Conservation (phyloP, 2,113 vertebrate species). For the Ciconia boyciana region DNA sequence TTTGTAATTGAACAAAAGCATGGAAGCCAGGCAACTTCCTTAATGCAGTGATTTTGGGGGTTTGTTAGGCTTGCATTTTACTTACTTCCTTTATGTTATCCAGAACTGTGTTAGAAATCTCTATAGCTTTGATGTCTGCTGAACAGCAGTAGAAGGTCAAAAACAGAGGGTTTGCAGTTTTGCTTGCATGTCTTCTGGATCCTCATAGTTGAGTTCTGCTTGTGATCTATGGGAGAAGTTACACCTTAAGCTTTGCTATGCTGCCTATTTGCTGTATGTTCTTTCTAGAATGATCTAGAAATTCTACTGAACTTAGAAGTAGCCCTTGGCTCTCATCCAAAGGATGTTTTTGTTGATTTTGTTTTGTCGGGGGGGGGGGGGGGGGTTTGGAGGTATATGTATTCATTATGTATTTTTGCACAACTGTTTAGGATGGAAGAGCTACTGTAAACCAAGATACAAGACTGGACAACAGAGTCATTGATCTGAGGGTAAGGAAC, state of each 20-base stretch:
- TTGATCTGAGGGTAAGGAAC: constrained; percentile 93
- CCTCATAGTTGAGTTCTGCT: background rate
- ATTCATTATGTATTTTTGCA: background rate
- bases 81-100: background rate
- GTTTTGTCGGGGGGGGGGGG: background rate
- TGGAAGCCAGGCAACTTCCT: background rate
- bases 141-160: background rate
- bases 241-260: background rate
- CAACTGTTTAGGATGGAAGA: constrained; percentile 87
- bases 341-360: background rate
- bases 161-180: background rate
- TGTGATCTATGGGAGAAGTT: background rate
- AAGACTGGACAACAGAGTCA: constrained; percentile 96
- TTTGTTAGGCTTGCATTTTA: background rate
- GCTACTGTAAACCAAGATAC: constrained; percentile 99
- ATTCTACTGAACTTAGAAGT: background rate
- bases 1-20: background rate
- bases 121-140: background rate
- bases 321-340: background rate
- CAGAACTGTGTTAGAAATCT: background rate
- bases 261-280: background rate
- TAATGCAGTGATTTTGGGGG: background rate
- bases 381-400: background rate
- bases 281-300: background rate
- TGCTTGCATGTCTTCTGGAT: background rate